Percentiles rank a stretch among this genome's conserved stretches.
These are phyloP conservation scores for Holacanthella duospinosa DNA, from an alignment of 2,888 invertebrate genomes.

Conservation along the genomic window DNA sequence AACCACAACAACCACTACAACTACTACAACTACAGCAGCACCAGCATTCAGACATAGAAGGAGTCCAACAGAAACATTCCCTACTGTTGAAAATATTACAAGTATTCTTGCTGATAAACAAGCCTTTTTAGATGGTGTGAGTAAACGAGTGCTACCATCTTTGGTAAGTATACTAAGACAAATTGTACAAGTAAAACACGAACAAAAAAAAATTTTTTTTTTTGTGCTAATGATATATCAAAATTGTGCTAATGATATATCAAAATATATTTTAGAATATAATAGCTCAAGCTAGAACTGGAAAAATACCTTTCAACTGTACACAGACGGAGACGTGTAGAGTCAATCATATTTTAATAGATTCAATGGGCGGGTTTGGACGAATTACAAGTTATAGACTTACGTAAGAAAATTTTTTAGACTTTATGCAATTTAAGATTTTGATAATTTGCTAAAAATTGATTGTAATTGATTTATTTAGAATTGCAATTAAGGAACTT, in stretches of 20 bases:
- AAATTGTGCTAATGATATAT: background rate
- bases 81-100: background rate
- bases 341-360: background rate
- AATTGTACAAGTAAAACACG: background rate
- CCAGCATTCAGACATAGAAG: background rate
- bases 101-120: background rate
- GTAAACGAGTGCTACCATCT: background rate
- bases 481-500: background rate
- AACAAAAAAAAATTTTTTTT: background rate
- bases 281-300: background rate
- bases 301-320: background rate
- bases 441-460: too few relatives aligned
- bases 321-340: constrained; percentile 2
- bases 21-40: background rate
- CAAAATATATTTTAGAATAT: constrained; percentile 6
- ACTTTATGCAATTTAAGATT: too few relatives aligned
- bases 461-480: background rate
- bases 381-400: background rate
- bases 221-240: background rate
- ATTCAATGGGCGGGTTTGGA: constrained; percentile 2
- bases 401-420: too few relatives aligned
- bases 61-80: background rate
- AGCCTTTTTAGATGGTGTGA: background rate
- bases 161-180: background rate
- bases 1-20: background rate